phyloP scores from a whole-genome alignment of 1,140 invertebrate species.

The Trachymyrmex septentrionalis region DNA sequence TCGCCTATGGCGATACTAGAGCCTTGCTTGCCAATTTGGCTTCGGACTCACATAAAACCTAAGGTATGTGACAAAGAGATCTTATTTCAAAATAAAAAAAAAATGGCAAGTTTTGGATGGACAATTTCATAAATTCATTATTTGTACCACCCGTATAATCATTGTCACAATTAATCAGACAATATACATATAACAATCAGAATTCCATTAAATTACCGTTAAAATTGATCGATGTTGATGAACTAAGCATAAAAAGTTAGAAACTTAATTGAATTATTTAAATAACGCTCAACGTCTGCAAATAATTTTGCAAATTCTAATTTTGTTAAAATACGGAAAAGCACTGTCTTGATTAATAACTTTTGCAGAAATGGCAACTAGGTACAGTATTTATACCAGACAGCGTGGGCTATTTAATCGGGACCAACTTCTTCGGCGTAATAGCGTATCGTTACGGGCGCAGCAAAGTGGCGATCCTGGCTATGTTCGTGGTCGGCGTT shows the following conservation, averaged over 20 bases:
- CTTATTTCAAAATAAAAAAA: not conserved
- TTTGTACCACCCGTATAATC: not conserved
- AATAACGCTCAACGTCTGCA: not conserved
- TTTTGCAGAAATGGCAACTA: conserved; percentile 90
- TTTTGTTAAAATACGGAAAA: not conserved
- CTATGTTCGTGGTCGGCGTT: conserved; percentile 89
- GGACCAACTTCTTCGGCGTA: conserved; percentile 92
- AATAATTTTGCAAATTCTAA: not conserved
- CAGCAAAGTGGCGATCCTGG: conserved; percentile 88
- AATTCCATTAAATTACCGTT: not conserved
- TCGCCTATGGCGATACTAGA: conserved; percentile 93
- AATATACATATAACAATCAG: no score
- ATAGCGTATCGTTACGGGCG: conserved; percentile 89
- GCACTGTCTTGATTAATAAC: not conserved
- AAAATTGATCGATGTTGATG: not conserved
- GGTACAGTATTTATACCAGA: conserved; percentile 94
- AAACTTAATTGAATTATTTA: not conserved
- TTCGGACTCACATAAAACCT: conserved; percentile 91
- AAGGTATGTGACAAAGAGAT: conserved; percentile 86
- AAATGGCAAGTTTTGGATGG: not conserved
- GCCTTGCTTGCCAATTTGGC: conserved; percentile 93
- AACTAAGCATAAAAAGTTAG: conserved; percentile 2
- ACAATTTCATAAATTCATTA: not conserved
- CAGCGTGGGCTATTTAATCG: conserved; percentile 93
- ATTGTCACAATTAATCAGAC: not conserved